Evolutionary conservation across 2,888 invertebrate species (phyloP), one percentile per base, ranked within the genome.

Genomic region (Notocelia uddmanniana): DNA sequence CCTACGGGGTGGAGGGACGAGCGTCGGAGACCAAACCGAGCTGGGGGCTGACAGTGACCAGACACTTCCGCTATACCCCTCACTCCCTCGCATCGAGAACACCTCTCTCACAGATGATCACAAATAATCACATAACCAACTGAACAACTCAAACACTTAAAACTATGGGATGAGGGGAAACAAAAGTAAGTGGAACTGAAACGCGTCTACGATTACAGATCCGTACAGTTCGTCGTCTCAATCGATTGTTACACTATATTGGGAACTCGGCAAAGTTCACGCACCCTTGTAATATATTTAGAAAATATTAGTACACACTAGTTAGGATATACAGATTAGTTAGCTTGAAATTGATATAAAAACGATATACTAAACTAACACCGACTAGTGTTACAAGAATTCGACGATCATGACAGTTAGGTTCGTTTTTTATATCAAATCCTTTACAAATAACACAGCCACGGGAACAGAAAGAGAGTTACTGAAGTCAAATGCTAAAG

Each of bases 81-180:
- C 92, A 92, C 93, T 93, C 93, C 91, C 93, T 92, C 91, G 90
- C 90, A 93, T 92, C 93, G 93, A 93, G 93, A 92, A 93, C 93
- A 93, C 93, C 93, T 93, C 93, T 92, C 93, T 93, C 93, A 93
- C 93, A 92, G 88, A 91, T 92, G 89, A 90, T 91, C 88, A 92
- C 89, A 93, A 92, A 91, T 90, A 89, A 91, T 90, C 86, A 89
- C 84, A 89, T 86, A 91, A 90, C 85, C 86, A 91, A 93, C 86
- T 86, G 82, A 89, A 89, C 81, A 91, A 92, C 87, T 88, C 85
- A 90, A 91, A 85, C 81, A 82, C 83, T 84, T 85, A 87, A 81
- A 88, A 89, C 88, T 89, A 88, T 86, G 75, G 74, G 67, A 73
- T 67, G 85, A 78, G 83, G 87, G 89, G 87, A 83, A 83, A 89